phyloP scores from a whole-genome alignment of 2,888 invertebrate species.

The Eupithecia exiguata region DNA sequence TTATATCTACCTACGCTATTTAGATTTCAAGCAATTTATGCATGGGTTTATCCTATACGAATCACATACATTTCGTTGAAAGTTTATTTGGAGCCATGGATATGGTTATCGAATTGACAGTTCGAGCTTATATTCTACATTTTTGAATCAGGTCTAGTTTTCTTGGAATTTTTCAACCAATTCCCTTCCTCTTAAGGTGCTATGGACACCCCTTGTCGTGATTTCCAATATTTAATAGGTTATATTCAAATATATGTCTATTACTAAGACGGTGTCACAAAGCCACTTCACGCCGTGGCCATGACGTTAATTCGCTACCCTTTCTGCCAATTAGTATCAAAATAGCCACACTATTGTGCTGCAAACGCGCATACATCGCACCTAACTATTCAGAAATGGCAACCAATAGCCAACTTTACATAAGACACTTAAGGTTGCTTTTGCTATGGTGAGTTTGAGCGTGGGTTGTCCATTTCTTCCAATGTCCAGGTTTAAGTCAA shows the following conservation, averaged over 20 bases:
- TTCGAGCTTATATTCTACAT: not conserved
- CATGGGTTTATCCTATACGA: not conserved
- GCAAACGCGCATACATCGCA: conserved; percentile 73
- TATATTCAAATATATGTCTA: conserved; percentile 36
- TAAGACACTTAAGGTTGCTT: conserved; percentile 49
- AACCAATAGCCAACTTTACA: conserved; percentile 53
- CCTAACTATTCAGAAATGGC: conserved; percentile 57
- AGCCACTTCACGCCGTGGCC: conserved; percentile 71
- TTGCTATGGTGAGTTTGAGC: conserved; percentile 41
- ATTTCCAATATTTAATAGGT: conserved; percentile 30
- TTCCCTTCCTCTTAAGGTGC: conserved; percentile 7
- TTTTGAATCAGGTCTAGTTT: not conserved
- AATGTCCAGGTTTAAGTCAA: conserved; percentile 78
- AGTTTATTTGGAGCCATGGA: not conserved
- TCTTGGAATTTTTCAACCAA: not conserved
- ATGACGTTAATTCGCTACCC: conserved; percentile 83
- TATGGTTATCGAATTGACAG: not conserved
- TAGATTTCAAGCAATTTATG: not conserved
- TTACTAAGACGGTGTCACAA: conserved; percentile 63
- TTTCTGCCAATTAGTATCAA: conserved; percentile 84
- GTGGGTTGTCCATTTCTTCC: conserved; percentile 67
- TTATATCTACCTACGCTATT: conserved; percentile 3
- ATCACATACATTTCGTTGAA: not conserved
- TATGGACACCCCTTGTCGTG: conserved; percentile 10
- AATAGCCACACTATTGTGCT: conserved; percentile 82